Conservation (phyloP, 2,113 vertebrate species). For the Beaufortia kweichowensis region DNA sequence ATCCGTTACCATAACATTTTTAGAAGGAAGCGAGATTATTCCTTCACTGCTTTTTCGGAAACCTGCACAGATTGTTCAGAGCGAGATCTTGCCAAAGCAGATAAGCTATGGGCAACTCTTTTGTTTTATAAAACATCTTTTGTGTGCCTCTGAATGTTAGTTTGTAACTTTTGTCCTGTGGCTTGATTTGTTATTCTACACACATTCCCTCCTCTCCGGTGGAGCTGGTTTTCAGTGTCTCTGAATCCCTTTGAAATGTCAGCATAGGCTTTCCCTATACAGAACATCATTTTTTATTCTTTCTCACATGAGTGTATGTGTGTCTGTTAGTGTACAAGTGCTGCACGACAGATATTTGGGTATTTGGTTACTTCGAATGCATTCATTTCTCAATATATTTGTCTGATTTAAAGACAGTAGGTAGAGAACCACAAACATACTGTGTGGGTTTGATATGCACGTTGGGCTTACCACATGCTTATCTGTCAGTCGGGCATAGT, state of each 20-base stretch:
- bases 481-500: background rate
- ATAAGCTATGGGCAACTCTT: constrained; percentile 8
- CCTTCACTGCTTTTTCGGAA: constrained; percentile 15
- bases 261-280: constrained; percentile 33
- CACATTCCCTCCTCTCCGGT: constrained; percentile 24
- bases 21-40: constrained; percentile 42
- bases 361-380: background rate
- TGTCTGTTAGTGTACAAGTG: background rate
- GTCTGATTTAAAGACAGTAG: background rate
- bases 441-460: background rate
- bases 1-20: constrained; percentile 19
- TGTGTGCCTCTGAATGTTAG: constrained; percentile 10
- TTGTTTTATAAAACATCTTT: constrained; percentile 2
- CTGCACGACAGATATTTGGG: background rate
- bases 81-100: background rate
- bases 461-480: background rate
- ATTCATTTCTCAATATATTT: too few species aligned
- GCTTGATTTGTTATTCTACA: constrained; percentile 43
- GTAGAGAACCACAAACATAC: background rate
- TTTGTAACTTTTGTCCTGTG: constrained; percentile 39
- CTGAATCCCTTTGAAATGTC: constrained; percentile 56
- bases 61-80: constrained; percentile 24
- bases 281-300: constrained; percentile 1
- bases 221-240: constrained; percentile 22
- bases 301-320: background rate